Percentiles rank a stretch among this genome's conserved stretches.
phyloP scores from a whole-genome alignment of 2,888 invertebrate genomes.

The Cosmia pyralina region DNA sequence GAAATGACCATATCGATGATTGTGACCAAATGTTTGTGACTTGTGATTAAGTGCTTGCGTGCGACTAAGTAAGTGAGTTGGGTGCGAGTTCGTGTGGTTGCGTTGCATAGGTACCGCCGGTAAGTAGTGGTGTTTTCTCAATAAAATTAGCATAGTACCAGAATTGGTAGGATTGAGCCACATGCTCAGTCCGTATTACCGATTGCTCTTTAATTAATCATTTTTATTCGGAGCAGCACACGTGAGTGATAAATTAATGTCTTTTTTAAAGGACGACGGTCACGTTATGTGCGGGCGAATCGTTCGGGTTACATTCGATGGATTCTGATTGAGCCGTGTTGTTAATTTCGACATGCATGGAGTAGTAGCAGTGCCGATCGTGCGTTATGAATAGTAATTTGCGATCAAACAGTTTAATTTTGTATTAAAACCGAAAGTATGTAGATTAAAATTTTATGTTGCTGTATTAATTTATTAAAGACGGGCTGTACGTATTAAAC shows the following conservation, averaged over 20 bases:
- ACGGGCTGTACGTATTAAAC: neutral
- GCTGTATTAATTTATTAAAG: slow-evolving; percentile 6
- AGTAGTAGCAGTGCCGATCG: slow-evolving; percentile 1
- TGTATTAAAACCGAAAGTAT: slow-evolving; percentile 8
- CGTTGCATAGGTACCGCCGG: slow-evolving; percentile 78
- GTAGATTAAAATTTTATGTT: slow-evolving; percentile 16
- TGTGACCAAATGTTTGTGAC: slow-evolving; percentile 78
- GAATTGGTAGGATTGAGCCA: slow-evolving; percentile 48
- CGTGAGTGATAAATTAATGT: slow-evolving; percentile 21
- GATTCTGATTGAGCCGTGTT: slow-evolving; percentile 34
- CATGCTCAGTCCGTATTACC: slow-evolving; percentile 24
- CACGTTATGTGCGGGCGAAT: slow-evolving; percentile 8
- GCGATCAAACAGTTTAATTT: slow-evolving; percentile 25
- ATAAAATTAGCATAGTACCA: slow-evolving; percentile 78
- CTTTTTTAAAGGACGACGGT: slow-evolving; percentile 23
- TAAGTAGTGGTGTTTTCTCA: slow-evolving; percentile 77
- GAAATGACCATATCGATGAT: slow-evolving; percentile 75
- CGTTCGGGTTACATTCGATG: slow-evolving; percentile 22
- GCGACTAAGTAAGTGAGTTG: slow-evolving; percentile 73
- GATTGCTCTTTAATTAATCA: slow-evolving; percentile 40
- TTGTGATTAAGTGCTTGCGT: slow-evolving; percentile 80
- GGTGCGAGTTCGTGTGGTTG: slow-evolving; percentile 75
- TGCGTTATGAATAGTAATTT: slow-evolving; percentile 48
- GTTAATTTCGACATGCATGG: slow-evolving; percentile 34
- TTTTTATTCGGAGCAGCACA: slow-evolving; percentile 39